Conservation (phyloP, 2,888 invertebrate genomes). For the Yponomeuta cagnagella region DNA sequence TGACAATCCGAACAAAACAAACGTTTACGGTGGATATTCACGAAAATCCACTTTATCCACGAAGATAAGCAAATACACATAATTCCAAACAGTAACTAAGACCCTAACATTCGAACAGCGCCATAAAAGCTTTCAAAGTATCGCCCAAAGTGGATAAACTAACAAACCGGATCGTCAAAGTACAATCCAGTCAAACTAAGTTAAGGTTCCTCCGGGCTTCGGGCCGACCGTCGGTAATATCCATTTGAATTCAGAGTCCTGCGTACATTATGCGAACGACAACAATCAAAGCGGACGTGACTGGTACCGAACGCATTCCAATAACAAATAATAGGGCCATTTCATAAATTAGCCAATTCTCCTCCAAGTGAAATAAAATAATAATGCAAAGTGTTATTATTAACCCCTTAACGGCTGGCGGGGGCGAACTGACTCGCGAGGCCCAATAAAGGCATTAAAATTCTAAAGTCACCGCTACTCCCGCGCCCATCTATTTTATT, state of each 20-base stretch:
- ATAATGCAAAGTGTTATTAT: constrained; percentile 19
- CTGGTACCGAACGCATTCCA: constrained; percentile 1
- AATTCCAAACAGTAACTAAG: neutral
- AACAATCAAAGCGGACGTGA: neutral
- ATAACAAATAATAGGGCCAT: constrained; percentile 4
- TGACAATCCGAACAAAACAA: too few relatives aligned
- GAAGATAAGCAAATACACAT: too few relatives aligned
- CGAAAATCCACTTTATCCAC: too few relatives aligned
- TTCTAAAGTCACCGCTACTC: constrained; percentile 26
- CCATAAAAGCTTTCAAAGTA: neutral
- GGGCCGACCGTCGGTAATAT: neutral
- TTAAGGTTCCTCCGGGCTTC: neutral
- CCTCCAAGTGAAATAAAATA: constrained; percentile 8
- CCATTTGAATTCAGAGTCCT: constrained; percentile 1
- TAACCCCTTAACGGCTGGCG: constrained; percentile 30
- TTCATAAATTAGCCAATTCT: constrained; percentile 7
- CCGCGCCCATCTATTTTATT: constrained; percentile 14
- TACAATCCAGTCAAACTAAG: constrained; percentile 1
- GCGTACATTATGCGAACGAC: neutral
- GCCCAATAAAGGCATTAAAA: constrained; percentile 40
- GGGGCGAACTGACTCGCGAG: constrained; percentile 28
- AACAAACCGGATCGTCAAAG: neutral
- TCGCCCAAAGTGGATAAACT: neutral
- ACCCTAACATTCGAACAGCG: neutral
- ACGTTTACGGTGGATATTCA: too few relatives aligned